These are phyloP conservation scores for Peromyscus melanophrys DNA, from an alignment of 2,797 vertebrate genomes.

Conservation along the genomic window DNA sequence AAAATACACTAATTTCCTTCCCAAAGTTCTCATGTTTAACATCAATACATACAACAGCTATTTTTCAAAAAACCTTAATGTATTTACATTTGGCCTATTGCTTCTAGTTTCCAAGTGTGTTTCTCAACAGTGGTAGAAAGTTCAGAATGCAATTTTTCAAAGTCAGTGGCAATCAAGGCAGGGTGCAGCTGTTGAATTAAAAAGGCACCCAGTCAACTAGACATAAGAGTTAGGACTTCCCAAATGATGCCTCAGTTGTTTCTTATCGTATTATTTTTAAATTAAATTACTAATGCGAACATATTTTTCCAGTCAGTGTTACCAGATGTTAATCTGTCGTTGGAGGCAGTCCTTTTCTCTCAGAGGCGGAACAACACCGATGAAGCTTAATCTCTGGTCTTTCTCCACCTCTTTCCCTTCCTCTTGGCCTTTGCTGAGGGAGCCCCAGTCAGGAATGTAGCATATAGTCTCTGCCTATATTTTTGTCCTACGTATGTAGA, in stretches of 20 bases:
- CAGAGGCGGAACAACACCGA: background rate
- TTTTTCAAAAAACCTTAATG: background rate
- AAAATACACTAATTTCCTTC: constrained; percentile 46
- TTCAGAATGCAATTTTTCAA: constrained; percentile 17
- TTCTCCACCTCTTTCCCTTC: background rate
- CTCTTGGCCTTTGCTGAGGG: background rate
- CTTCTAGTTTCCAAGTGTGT: background rate
- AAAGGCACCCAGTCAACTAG: background rate
- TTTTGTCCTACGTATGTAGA: background rate
- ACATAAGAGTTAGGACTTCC: background rate
- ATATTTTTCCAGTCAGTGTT: background rate
- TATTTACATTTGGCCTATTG: background rate
- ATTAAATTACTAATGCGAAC: constrained; percentile 15
- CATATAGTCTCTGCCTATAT: background rate
- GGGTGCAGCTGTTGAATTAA: background rate
- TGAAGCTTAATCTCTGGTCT: background rate
- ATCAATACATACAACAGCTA: background rate
- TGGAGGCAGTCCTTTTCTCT: constrained; percentile 19
- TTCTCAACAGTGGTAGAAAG: background rate
- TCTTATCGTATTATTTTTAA: background rate
- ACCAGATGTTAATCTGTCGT: constrained; percentile 1
- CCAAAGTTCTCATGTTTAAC: constrained; percentile 15
- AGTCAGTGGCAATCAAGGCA: background rate
- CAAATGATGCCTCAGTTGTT: background rate
- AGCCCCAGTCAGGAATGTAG: background rate